Base-by-base conservation (phyloP, 2,113 vertebrate genomes). In the Electrona antarctica region DNA sequence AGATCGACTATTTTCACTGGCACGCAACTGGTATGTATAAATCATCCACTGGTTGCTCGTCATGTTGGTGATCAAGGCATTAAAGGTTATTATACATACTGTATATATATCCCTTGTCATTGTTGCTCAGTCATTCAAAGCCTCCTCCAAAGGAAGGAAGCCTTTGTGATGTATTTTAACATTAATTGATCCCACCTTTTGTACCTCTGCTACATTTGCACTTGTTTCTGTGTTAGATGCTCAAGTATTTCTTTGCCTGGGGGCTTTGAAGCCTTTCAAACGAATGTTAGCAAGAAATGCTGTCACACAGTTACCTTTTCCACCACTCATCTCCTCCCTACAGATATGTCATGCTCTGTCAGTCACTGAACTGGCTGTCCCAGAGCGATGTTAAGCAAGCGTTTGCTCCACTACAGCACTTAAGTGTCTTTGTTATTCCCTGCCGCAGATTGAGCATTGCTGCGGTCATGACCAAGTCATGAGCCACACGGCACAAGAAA, bases 281-380 rank as follows among this genome's bases (percentile, higher is more conserved):
- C 4, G 2, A 45, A 21, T 71, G 12, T 62, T 50, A 76, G 59
- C 57, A 57, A 61, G 33, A 48, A 10, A 7, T 47, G 64, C 41
- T 0, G 1, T n/a, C 5, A 21, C 60, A 8, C 46, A 13, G 70
- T 52, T 61, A 72, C 73, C 41, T 75, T 28, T 61, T 52, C 54
- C 29, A n/a, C n/a, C 74, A 71, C 57, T 64, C 55, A 47, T 49
- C 50, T 84, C 73, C 60, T 54, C 77, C 79, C 66, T 81, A 62
- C 74, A 55, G 86, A 84, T 81, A 70, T 86, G 85, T 88, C 75
- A 90, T 67, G 83, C 83, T 78, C 80, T 28, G 68, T 72, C 65
- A 4, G 71, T 70, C 77, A 54, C 73, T 83, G 77, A 84, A 85
- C 80, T 73, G 73, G 67, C 55, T 7, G 69, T 82, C 87, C 83